Percentiles rank a stretch among this genome's conserved stretches.
These are phyloP conservation scores for Papilio demoleus DNA, from an alignment of 2,888 invertebrate species.

Conservation along the genomic window DNA sequence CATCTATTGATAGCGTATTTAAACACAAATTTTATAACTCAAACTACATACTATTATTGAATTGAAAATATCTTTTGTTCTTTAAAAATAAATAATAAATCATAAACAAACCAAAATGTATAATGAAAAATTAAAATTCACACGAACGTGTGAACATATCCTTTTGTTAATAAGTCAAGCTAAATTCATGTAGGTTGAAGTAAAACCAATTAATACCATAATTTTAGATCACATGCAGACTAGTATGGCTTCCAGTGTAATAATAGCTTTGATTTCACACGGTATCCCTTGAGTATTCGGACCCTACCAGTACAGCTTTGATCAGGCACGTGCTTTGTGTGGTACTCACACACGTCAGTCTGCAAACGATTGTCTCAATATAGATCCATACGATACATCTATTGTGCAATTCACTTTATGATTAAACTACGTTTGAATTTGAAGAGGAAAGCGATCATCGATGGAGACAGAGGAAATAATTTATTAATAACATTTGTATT, in stretches of 20 bases:
- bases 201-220: conserved; percentile 41
- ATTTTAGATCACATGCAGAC: conserved; percentile 44
- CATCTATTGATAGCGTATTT: too few species aligned
- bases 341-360: not conserved
- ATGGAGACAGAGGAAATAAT: not conserved
- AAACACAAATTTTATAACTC: too few species aligned
- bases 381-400: conserved; percentile 9
- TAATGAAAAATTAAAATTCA: too few species aligned
- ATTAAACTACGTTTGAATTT: conserved; percentile 23
- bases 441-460: conserved; percentile 13
- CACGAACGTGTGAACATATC: too few species aligned
- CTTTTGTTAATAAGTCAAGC: too few species aligned
- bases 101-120: too few species aligned
- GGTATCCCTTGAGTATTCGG: conserved; percentile 53
- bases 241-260: conserved; percentile 48
- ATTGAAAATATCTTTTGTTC: too few species aligned
- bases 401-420: conserved; percentile 22
- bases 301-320: conserved; percentile 46
- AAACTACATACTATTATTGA: too few species aligned
- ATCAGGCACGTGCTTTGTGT: conserved; percentile 31
- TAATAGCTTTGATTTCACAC: conserved; percentile 73
- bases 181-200: conserved; percentile 3
- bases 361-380: conserved; percentile 16
- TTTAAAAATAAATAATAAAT: too few species aligned
- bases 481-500: not conserved